phyloP scores from a whole-genome alignment of 2,888 invertebrate genomes.

The Blastobasis adustella region DNA sequence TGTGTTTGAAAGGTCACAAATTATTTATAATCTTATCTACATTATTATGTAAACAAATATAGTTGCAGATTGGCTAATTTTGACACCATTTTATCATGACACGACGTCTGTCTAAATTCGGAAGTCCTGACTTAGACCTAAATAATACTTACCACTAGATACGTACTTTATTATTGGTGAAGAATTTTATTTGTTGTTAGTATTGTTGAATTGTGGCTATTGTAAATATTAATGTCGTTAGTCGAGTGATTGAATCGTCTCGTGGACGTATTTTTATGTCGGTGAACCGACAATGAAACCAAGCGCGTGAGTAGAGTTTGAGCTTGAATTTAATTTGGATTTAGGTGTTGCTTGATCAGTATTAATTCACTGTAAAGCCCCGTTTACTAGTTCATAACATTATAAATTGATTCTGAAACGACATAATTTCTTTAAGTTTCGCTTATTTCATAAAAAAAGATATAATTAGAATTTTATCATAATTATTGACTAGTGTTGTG shows the following conservation, averaged over 20 bases:
- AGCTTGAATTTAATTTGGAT: background rate
- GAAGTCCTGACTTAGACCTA: slow-evolving; percentile 20
- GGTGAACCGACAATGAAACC: no score
- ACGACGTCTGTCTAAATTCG: slow-evolving; percentile 37
- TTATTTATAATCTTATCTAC: slow-evolving; percentile 27
- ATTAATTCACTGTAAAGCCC: slow-evolving; percentile 22
- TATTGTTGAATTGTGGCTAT: slow-evolving; percentile 27
- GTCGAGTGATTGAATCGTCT: slow-evolving; percentile 6
- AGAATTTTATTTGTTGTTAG: slow-evolving; percentile 50
- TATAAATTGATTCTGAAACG: no score
- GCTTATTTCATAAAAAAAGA: no score
- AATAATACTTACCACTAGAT: slow-evolving; percentile 19
- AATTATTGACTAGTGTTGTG: no score
- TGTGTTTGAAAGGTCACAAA: slow-evolving; percentile 41
- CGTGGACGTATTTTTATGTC: no score
- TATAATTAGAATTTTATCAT: no score
- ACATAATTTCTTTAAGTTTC: no score
- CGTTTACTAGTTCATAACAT: no score
- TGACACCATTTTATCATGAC: slow-evolving; percentile 40
- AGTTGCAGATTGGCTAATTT: slow-evolving; percentile 16
- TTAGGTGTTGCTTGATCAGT: slow-evolving; percentile 31
- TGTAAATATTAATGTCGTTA: slow-evolving; percentile 32
- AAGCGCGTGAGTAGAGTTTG: no score
- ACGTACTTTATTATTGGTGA: slow-evolving; percentile 30
- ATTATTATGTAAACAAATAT: no score